Evolutionary conservation across 92 coral and sea anemone species (phyloP).

Genomic region (Pocillopora grandis): DNA sequence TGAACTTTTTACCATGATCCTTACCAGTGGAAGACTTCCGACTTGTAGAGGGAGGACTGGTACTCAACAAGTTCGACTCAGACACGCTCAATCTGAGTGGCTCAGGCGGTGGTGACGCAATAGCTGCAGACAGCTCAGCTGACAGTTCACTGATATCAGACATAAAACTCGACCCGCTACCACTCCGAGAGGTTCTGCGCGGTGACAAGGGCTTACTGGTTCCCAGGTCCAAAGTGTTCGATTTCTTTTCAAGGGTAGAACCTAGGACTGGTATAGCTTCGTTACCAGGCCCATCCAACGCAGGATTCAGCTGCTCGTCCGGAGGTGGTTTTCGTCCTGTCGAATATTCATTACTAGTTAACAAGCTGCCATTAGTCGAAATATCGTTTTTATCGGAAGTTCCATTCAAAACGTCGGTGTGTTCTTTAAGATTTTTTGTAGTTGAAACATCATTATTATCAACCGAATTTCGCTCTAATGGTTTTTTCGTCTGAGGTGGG

Average conservation of each 20-base stretch:
- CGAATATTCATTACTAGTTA: background rate
- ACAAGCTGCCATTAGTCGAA: background rate
- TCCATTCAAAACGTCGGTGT: background rate
- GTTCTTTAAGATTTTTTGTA: background rate
- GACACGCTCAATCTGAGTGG: constrained; percentile 72
- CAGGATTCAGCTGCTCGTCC: background rate
- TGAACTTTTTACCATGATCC: constrained; percentile 63
- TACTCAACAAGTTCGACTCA: constrained; percentile 51
- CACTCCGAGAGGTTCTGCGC: constrained; percentile 7
- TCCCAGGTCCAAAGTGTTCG: background rate
- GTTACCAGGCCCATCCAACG: background rate
- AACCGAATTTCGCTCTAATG: background rate
- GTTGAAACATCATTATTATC: background rate
- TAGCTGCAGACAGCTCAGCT: constrained; percentile 63
- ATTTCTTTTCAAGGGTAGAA: constrained; percentile 18
- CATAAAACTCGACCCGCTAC: constrained; percentile 23
- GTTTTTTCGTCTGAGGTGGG: background rate
- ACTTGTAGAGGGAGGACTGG: constrained; percentile 43
- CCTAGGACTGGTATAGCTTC: background rate
- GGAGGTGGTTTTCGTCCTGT: background rate
- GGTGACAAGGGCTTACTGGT: constrained; percentile 10
- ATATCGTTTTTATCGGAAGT: background rate
- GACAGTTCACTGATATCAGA: constrained; percentile 55
- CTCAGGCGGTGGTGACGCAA: constrained; percentile 75
- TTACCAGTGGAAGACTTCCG: constrained; percentile 62